Base-by-base conservation (phyloP, 2,113 vertebrate genomes). In the Poecilia latipinna region DNA sequence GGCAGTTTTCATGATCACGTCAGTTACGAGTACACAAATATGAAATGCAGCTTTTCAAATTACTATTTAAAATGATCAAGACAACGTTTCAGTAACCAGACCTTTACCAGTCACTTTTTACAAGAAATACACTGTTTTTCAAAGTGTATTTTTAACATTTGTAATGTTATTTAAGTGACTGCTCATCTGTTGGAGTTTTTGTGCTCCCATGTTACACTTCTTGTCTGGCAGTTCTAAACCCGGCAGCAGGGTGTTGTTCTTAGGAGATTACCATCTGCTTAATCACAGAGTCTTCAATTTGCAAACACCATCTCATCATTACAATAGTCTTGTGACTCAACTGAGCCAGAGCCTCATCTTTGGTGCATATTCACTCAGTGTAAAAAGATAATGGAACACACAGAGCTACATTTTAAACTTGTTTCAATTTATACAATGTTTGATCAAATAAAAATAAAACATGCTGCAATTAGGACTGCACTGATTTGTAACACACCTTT, bases 191-290 rank as follows among this genome's bases (percentile, higher is more conserved):
- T 26, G 12, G 19, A 68, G 26, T 26, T 31, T 22, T 54, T 29
- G 3, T 42, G 39, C 12, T 42, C 39, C 13, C 39, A 15, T 42
- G 39, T 42, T 42, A 42, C 39, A 42, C 39, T 42, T 42, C 4
- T 42, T 13, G 39, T 42, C 11, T 70, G n/a, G 44, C 63, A 65
- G 75, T 28, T 70, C 68, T 42, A 61, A 24, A 72, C 35, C 4
- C 2, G 26, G 12, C 32, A n/a, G 57, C 39, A 54, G 28, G 11
- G 65, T 39, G 60, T 44, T 24, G 24, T 67, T 79, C 71, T 37
- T 72, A 29, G 65, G 64, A 72, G 31, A 72, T 33, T 10, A 35
- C 63, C 65, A 39, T n/a, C 11, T 67, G 6, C 3, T 11, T 13
- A n/a, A 11, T 57, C 33, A 4, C 17, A n/a, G 22, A 31, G 65